Base-by-base conservation (phyloP, 1,140 invertebrate species). In the Oreohelix idahoensis region DNA sequence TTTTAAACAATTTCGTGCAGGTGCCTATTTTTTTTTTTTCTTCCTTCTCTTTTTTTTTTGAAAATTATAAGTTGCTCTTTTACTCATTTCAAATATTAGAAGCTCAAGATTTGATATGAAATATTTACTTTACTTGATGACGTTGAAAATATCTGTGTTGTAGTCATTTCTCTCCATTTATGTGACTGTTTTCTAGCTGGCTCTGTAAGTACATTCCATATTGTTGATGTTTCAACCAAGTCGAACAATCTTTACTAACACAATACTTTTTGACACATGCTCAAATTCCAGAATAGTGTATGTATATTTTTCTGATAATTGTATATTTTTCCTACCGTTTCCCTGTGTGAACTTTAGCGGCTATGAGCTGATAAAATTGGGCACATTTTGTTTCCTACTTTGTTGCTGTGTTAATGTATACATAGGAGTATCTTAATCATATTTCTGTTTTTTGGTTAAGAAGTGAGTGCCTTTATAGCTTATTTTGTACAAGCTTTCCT, bases 391-490 rank as follows among this genome's bases (percentile, higher is more conserved):
- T 66, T 66, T 66, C 63, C 29, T 29, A 66, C 63, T 66, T 66
- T 29, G 63, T 29, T 66, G 29, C 29, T 66, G 5, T 66, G 29
- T 66, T 66, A 58, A 58, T 66, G 63, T 66, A 8, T 32, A 17
- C 63, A 32, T 58, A 58, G 15, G 32, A 29, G 17, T 32, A 8
- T 8, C n/a, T 66, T 29, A 29, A 66, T 66, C 17, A 8, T 66
- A 66, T 35, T 66, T 66, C 1, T 32, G 29, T 29, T 66, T 58
- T 58, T 66, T 66, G 32, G 63, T 66, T 66, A 11, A 66, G 0
- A 35, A 66, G 63, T 66, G 63, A 66, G 63, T 66, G 63, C 63
- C 63, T 66, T 66, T 35, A 32, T 66, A 66, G 63, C n/a, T 66
- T 66, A 66, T 66, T 29, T 66, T 66, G 32, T 32, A 66, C 63